Evolutionary conservation across 1,140 invertebrate species (phyloP).

Genomic region (Zaprionus nigranus): DNA sequence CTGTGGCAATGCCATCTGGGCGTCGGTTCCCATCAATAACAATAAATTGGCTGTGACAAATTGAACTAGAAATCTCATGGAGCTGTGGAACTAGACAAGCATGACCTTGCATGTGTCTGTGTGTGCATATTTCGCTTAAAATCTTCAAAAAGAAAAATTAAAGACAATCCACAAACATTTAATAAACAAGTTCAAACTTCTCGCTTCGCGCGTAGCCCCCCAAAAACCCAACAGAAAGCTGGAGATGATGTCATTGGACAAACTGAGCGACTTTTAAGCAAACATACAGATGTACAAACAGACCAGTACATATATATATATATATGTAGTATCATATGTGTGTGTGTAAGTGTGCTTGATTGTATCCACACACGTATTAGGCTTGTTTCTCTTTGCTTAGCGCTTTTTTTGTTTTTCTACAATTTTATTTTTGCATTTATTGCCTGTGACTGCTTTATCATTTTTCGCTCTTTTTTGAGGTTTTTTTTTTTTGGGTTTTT

Average conservation of each 20-base stretch:
- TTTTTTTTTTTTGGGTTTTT: constrained; percentile 29
- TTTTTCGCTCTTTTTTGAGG: constrained; percentile 50
- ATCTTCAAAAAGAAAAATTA: constrained; percentile 20
- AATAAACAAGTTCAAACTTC: constrained; percentile 35
- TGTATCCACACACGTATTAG: constrained; percentile 38
- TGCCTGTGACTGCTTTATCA: constrained; percentile 58
- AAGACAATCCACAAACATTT: constrained; percentile 45
- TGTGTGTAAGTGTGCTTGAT: constrained; percentile 28
- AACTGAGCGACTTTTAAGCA: constrained; percentile 73
- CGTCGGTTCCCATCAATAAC: constrained; percentile 66
- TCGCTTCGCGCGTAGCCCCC: constrained; percentile 14
- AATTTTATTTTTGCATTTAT: constrained; percentile 60
- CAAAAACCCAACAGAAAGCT: constrained; percentile 41
- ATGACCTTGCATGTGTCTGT: background rate
- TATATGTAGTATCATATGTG: constrained; percentile 1
- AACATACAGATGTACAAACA: constrained; percentile 29
- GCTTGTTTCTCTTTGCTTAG: constrained; percentile 61
- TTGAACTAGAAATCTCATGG: constrained; percentile 43
- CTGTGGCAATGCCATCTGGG: constrained; percentile 49
- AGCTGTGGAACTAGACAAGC: background rate
- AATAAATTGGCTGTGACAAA: constrained; percentile 81
- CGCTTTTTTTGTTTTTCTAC: constrained; percentile 52
- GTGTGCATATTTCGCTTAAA: background rate
- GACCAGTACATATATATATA: background rate
- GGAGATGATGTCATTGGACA: constrained; percentile 71